Conservation (phyloP, 2,888 invertebrate genomes). For the Apocheima hispidaria region DNA sequence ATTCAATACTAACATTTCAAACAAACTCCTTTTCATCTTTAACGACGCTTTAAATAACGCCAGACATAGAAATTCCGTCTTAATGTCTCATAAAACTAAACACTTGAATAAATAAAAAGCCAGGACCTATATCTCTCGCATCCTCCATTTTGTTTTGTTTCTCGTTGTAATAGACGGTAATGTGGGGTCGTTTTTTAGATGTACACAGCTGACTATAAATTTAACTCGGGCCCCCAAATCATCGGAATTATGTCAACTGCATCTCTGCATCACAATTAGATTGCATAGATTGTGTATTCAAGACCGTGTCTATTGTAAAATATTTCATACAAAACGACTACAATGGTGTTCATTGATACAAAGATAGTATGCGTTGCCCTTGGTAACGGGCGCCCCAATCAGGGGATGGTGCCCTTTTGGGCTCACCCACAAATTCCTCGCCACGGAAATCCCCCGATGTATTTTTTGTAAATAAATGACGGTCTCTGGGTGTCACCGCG, state of each 20-base stretch:
- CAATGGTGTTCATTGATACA: constrained; percentile 66
- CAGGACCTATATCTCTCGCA: constrained; percentile 51
- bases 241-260: constrained; percentile 73
- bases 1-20: constrained; percentile 46
- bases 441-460: constrained; percentile 76
- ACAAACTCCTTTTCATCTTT: constrained; percentile 61
- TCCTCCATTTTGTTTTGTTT: constrained; percentile 48
- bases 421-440: constrained; percentile 72
- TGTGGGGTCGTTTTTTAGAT: constrained; percentile 46
- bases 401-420: constrained; percentile 67
- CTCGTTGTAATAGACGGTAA: constrained; percentile 41
- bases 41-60: constrained; percentile 66
- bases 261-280: constrained; percentile 67
- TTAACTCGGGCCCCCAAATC: constrained; percentile 64
- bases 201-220: constrained; percentile 67
- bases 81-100: constrained; percentile 68
- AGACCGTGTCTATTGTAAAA: constrained; percentile 62
- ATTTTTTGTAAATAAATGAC: constrained; percentile 53
- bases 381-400: constrained; percentile 67
- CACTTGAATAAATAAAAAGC: constrained; percentile 68
- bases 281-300: constrained; percentile 63
- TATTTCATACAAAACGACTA: constrained; percentile 52
- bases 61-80: constrained; percentile 64
- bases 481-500: constrained; percentile 45
- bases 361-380: constrained; percentile 72